These are phyloP conservation scores for Ptychobarbus kaznakovi DNA, from an alignment of 2,797 vertebrate genomes.

Conservation along the genomic window DNA sequence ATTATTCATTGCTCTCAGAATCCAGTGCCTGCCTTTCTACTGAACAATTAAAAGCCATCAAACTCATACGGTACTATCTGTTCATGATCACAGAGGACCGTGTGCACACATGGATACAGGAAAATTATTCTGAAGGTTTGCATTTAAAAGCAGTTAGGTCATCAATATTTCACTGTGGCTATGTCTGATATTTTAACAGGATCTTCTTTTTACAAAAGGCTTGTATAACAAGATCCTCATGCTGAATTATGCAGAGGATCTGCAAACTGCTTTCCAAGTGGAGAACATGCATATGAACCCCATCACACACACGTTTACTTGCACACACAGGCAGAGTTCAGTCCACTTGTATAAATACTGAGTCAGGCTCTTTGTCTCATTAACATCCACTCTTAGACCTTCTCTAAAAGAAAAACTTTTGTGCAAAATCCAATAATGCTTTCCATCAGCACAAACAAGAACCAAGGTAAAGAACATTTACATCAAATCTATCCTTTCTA, in stretches of 20 bases:
- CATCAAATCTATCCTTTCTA: background rate
- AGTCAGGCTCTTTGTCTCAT: constrained; percentile 4
- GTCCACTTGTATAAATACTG: background rate
- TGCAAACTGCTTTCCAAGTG: constrained; percentile 61
- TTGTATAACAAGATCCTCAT: constrained; percentile 74
- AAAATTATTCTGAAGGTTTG: constrained; percentile 67
- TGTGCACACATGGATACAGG: constrained; percentile 54
- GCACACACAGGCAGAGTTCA: background rate
- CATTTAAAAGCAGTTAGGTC: constrained; percentile 69
- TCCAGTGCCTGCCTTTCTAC: background rate
- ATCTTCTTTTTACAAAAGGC: constrained; percentile 67
- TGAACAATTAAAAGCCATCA: constrained; percentile 59
- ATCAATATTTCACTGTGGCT: constrained; percentile 74
- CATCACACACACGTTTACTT: constrained; percentile 38
- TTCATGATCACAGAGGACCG: constrained; percentile 51
- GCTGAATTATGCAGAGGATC: constrained; percentile 77
- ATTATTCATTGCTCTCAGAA: background rate
- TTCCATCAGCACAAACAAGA: constrained; percentile 27
- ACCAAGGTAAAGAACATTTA: background rate
- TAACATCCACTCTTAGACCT: background rate
- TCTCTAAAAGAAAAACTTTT: background rate
- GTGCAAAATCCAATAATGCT: constrained; percentile 11
- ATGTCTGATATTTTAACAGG: constrained; percentile 69
- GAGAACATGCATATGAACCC: constrained; percentile 32
- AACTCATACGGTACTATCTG: constrained; percentile 50